Base-by-base conservation (phyloP, 30 jellyfish, hydroid and myxozoan species). In the Clytia hemisphaerica region DNA sequence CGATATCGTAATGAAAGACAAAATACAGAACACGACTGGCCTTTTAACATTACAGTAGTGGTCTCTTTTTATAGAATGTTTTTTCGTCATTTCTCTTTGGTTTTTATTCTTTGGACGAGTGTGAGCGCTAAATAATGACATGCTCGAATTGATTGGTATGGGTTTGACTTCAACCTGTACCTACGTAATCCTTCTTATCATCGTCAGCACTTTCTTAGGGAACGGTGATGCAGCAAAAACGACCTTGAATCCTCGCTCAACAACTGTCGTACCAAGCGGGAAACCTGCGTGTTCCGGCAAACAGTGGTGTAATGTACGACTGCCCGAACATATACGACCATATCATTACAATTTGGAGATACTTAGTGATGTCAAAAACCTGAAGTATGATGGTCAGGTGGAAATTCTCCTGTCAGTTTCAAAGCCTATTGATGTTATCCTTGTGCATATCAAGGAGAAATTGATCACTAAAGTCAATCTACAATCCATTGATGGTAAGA, bases 251-350 rank as follows among this genome's bases (percentile, higher is more conserved):
- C 75, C 36, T 4, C 46, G 62, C 24, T 30, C 37, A 45, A 48
- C 46, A 35, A 25, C 28, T 7, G 10, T 0, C 24, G 67, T 29
- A 22, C 66, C 78, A 37, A 58, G 37, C 12, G 38, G 87, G 18
- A 71, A 86, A 37, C 37, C 61, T 55, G 59, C 71, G 33, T 66
- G 80, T 0, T 83, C 90, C 59, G 55, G 67, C 4, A 90, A 51
- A 12, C 88, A 81, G 15, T 85, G 95, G 95, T 71, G 90, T 72
- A 31, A 44, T 4, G 84, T 85, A 28, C 89, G 95, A 22, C 76
- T 85, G 34, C 95, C 95, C 18, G 34, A 38, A 16, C 47, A 64
- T 54, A 59, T 77, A 49, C 40, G 50, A 10, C 95, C 95, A 18
- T 62, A 50, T 32, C 95, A 85, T 44, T 85, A 85, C 76, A 72